Base-by-base conservation (phyloP, 2,888 invertebrate genomes). In the Patella depressa region DNA sequence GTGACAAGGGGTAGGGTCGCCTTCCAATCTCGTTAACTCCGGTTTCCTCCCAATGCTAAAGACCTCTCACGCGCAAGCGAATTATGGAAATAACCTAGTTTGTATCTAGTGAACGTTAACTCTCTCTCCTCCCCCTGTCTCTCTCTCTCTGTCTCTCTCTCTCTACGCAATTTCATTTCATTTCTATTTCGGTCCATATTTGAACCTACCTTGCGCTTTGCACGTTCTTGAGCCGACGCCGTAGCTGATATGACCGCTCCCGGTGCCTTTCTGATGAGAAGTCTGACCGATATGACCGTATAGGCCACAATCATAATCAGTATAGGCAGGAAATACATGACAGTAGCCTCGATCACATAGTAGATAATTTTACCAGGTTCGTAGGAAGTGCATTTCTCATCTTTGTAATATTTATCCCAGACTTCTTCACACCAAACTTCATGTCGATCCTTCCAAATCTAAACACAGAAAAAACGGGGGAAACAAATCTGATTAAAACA, bases 251-350 rank as follows among this genome's bases (percentile, higher is more conserved):
- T 74, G 2, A 79, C 57, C 2, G 82, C 76, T 0, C 89, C 88
- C 0, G 88, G 87, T 3, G 80, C 78, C 74, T 83, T 85, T 17
- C 86, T 80, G 9, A 76, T 76, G 17, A 86, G 11, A 53, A 89
- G 79, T 69, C 83, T 87, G 34, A 85, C 57, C 14, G 82, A 74
- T 69, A 89, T 88, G 70, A 89, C 65, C 55, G 80, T 75, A 80
- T 90, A 90, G 0, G 88, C 84, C 5, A 78, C 76, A 3, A 86
- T 76, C 88, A 89, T 89, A n/a, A 89, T 77, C 15, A 84, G 19
- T 17, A 90, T 81, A 0, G 90, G 89, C 15, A 88, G 78, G 71
- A 89, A 84, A 81, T 87, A 90, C 85, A 89, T 85, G n/a, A 89
- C 83, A 5, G 86, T 79, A 3, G 82, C 84, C 59, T 86, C 83